Base-by-base conservation (phyloP, 2,797 vertebrate species). In the Pseudopleuronectes americanus region DNA sequence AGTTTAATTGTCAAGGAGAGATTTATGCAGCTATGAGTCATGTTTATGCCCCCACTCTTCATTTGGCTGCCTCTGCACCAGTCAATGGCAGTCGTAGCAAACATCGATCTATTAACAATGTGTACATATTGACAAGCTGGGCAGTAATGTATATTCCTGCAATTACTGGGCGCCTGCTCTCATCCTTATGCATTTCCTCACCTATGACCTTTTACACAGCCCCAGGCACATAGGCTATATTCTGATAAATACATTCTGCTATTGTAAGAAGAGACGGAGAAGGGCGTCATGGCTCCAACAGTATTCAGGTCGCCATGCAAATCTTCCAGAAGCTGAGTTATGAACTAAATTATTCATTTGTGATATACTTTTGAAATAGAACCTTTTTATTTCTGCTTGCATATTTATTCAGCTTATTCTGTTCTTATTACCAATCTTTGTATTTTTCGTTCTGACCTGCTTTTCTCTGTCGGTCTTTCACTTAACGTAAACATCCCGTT, bases 191-290 rank as follows among this genome's bases (percentile, higher is more conserved):
- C 72, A 71, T 76, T 76, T 75, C 55, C 52, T 85, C 70, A 84
- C 80, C 83, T 80, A 22, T 84, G 83, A 89, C 81, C 88, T 89
- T 31, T 83, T 71, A 57, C 61, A 62, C 79, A 76, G 73, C 84
- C 49, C 3, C 51, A 57, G 64, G 84, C 62, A 43, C 72, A 68
- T 56, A 12, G 67, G 31, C 68, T 14, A 16, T 67, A 49, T 71
- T 61, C 68, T 77, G 54, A 81, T 68, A 64, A 87, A 85, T 74
- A 59, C 59, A 70, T 64, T 64, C 19, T 21, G 47, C 69, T 55
- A 16, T 56, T 74, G 68, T 72, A 17, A 72, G 53, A 28, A 54
- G 19, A 51, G 61, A 68, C 28, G 47, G 10, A 23, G 53, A 57
- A 17, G 9, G 7, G n/a, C 26, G 48, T 28, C n/a, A 23, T 36